Conservation (phyloP, 2,888 invertebrate species). For the Eledone cirrhosa region DNA sequence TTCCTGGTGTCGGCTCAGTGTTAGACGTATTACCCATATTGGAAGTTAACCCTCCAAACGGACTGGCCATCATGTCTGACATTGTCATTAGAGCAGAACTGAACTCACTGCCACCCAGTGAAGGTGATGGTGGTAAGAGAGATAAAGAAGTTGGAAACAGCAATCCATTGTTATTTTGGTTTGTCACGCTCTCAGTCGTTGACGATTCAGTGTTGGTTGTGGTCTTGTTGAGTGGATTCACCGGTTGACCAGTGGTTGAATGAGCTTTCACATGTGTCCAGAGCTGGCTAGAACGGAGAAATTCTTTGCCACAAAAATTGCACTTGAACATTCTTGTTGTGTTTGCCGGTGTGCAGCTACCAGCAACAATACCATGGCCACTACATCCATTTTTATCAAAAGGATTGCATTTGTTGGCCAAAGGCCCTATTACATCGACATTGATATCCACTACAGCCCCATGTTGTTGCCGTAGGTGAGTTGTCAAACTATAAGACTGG, state of each 20-base stretch:
- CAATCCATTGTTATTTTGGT: not conserved
- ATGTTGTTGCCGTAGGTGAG: conserved; percentile 16
- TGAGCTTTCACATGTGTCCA: conserved; percentile 23
- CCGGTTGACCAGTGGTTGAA: too few relatives aligned
- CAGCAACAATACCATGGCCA: not conserved
- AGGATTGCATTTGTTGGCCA: not conserved
- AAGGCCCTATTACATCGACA: not conserved
- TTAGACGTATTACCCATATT: not conserved
- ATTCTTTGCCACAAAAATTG: conserved; percentile 15
- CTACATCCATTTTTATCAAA: not conserved
- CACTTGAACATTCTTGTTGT: conserved; percentile 11
- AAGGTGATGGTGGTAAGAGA: not conserved
- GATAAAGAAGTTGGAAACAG: conserved; percentile 3
- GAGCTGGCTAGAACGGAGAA: not conserved
- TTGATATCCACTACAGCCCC: conserved; percentile 5
- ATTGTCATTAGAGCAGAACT: conserved; percentile 20
- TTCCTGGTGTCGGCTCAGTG: not conserved
- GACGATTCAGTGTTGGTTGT: not conserved
- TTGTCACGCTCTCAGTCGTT: not conserved
- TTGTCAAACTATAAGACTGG: conserved; percentile 8
- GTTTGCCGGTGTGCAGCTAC: not conserved
- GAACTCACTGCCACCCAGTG: not conserved
- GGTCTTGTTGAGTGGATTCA: not conserved
- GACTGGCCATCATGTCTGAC: conserved; percentile 8
- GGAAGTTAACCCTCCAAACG: not conserved